A percentile compares a stretch with the other conserved stretches of the same genome.
phyloP scores from a whole-genome alignment of 2,113 vertebrate species.

The Pachycephala philippinensis region DNA sequence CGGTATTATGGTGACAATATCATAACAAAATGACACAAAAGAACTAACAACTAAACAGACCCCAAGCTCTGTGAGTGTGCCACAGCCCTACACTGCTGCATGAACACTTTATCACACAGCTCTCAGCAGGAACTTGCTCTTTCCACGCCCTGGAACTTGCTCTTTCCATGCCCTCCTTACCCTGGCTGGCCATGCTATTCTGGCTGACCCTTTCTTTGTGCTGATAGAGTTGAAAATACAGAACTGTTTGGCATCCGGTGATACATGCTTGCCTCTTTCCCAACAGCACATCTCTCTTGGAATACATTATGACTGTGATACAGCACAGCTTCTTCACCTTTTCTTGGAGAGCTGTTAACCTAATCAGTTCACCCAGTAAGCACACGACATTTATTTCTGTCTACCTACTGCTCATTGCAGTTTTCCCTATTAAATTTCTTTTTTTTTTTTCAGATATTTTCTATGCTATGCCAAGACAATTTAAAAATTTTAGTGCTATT shows the following conservation, averaged over 20 bases:
- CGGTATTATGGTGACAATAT: neutral
- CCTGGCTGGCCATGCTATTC: neutral
- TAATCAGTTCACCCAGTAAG: neutral
- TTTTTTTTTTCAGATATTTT: neutral
- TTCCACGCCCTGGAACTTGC: neutral
- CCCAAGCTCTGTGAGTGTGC: neutral
- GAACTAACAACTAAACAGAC: neutral
- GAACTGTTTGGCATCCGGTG: accelerated
- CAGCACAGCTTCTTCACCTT: neutral
- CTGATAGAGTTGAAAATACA: neutral
- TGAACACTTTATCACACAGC: neutral
- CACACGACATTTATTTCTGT: neutral
- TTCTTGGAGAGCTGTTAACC: neutral
- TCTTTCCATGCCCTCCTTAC: neutral
- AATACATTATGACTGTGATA: neutral
- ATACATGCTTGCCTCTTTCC: neutral
- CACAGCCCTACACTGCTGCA: neutral
- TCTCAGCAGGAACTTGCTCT: neutral
- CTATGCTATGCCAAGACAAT: neutral
- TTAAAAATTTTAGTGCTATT: neutral
- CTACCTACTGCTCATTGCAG: neutral
- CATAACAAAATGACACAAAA: neutral
- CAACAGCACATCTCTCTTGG: neutral
- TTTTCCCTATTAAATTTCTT: neutral
- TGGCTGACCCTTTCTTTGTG: neutral